Percentiles rank a stretch among this genome's conserved stretches.
These are phyloP conservation scores for Lochmaea crataegi DNA, from an alignment of 2,888 invertebrate genomes.

Conservation along the genomic window DNA sequence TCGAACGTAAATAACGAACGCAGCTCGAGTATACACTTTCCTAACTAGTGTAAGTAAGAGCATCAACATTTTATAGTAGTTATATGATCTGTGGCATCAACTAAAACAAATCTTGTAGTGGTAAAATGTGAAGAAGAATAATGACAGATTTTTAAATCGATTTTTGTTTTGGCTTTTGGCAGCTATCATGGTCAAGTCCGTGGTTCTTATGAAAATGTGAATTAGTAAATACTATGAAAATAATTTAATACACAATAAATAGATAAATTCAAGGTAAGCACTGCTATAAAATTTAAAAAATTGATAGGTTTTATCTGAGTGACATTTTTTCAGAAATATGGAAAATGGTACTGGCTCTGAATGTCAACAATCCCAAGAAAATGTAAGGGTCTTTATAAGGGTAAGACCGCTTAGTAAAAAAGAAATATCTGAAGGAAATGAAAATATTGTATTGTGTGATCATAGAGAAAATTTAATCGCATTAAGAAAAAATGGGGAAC, in stretches of 20 bases:
- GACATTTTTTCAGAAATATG: slow-evolving; percentile 40
- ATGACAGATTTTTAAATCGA: slow-evolving; percentile 29
- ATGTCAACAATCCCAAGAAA: slow-evolving; percentile 70
- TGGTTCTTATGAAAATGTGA: slow-evolving; percentile 17
- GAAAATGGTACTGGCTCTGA: slow-evolving; percentile 42
- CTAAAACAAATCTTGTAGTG: neutral
- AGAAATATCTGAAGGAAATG: slow-evolving; percentile 79
- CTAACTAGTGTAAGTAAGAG: too few relatives aligned
- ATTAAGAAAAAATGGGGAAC: slow-evolving; percentile 79
- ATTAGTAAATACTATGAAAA: slow-evolving; percentile 9
- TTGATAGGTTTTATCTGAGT: neutral
- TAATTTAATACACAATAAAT: slow-evolving; percentile 17
- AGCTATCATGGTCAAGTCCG: slow-evolving; percentile 9
- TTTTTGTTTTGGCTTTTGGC: slow-evolving; percentile 25
- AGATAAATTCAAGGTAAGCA: slow-evolving; percentile 34
- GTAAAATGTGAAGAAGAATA: neutral
- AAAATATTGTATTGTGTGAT: slow-evolving; percentile 82
- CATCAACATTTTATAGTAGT: too few relatives aligned
- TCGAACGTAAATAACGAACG: too few relatives aligned
- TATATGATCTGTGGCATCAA: too few relatives aligned
- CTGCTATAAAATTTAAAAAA: slow-evolving; percentile 17
- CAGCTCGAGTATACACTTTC: too few relatives aligned
- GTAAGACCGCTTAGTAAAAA: slow-evolving; percentile 92
- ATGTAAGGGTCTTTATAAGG: slow-evolving; percentile 95
- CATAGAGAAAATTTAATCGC: slow-evolving; percentile 81